These are phyloP conservation scores for Drosophila sordidapex DNA, from an alignment of 2,888 invertebrate genomes.

Conservation along the genomic window DNA sequence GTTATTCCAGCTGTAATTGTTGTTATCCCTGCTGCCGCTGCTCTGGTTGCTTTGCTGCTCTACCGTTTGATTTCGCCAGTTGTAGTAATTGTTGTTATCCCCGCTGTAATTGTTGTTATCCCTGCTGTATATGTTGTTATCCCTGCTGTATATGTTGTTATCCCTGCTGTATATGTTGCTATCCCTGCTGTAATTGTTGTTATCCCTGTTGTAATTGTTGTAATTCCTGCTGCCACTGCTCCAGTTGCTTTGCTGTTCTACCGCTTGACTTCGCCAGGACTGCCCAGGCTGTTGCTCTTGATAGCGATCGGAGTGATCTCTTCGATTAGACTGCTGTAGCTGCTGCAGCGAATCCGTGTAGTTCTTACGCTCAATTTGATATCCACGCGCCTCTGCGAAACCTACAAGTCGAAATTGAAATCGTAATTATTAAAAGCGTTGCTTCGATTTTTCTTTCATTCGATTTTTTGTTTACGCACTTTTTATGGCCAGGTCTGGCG, in stretches of 20 bases:
- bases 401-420: conserved; percentile 83
- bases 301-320: background rate
- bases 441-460: background rate
- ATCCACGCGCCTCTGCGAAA: conserved; percentile 89
- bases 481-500: conserved; percentile 86
- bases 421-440: background rate
- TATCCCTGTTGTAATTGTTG: background rate
- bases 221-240: background rate
- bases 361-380: conserved; percentile 88
- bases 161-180: background rate
- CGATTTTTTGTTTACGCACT: conserved; percentile 85
- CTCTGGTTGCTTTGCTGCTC: too few species aligned
- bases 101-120: background rate
- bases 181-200: background rate
- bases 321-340: background rate
- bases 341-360: conserved; percentile 83
- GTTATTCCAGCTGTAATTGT: background rate
- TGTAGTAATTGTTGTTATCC: background rate
- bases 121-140: background rate
- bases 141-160: background rate
- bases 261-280: too few species aligned
- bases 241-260: background rate
- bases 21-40: background rate
- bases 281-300: background rate
- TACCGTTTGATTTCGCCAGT: too few species aligned